Evolutionary conservation across 2,113 vertebrate species (phyloP).

Genomic region (Cercocebus atys): DNA sequence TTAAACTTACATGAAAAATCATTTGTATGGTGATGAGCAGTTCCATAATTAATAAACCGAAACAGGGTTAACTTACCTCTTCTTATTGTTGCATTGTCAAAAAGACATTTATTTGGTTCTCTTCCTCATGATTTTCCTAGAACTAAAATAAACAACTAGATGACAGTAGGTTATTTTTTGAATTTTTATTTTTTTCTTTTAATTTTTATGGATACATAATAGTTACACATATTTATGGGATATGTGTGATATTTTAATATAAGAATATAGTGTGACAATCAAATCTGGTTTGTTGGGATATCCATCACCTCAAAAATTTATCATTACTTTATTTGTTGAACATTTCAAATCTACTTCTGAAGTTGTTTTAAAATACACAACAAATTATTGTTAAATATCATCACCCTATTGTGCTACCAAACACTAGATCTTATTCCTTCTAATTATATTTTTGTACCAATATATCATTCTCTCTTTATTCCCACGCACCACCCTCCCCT

Average conservation of each 20-base stretch:
- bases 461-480: neutral
- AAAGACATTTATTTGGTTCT: neutral
- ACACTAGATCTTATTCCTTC: neutral
- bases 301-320: neutral
- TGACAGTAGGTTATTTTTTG: neutral
- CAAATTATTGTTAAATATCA: neutral
- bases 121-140: neutral
- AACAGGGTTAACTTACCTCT: neutral
- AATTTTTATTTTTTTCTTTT: neutral
- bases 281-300: neutral
- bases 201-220: neutral
- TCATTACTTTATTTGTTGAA: neutral
- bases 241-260: neutral
- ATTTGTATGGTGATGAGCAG: neutral
- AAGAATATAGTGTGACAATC: neutral
- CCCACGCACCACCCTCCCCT: neutral
- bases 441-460: neutral
- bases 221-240: neutral
- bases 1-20: constrained; percentile 40
- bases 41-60: neutral
- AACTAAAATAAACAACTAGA: neutral
- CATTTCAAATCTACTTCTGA: neutral
- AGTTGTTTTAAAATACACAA: neutral
- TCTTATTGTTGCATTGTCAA: neutral
- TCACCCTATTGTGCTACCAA: neutral